Evolutionary conservation across 2,113 vertebrate genomes (phyloP), one percentile per base, ranked within the genome.

Genomic region (Prunella fulvescens): DNA sequence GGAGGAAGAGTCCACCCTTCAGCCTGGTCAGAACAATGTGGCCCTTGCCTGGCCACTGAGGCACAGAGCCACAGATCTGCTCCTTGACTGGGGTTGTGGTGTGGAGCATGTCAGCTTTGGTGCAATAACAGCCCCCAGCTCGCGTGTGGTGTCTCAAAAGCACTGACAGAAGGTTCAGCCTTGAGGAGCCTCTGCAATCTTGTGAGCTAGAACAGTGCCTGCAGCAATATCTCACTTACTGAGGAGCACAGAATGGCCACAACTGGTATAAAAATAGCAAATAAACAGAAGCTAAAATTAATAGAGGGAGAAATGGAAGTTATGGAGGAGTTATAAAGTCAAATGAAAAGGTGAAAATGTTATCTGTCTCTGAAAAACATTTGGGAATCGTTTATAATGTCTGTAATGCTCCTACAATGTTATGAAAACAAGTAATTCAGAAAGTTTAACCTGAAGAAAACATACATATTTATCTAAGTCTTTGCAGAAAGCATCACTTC

Each of bases 21-120:
- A 83, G 25, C 44, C 12, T 0, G 7, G 45, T 77, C 51, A 81
- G 51, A 42, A 18, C 5, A 3, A 14, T 0, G 0, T 4, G 44
- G 15, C 25, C 18, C 53, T 44, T 42, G 47, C 22, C 17, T 8
- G 6, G 40, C 33, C 48, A 8, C 16, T 6, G 17, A 26, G 65
- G 14, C 14, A 5, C 0, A 0, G 44, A 74, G 19, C 48, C 45
- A 28, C 1, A 8, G 44, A 20, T 10, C 45, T 1, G 4, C 33
- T 54, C 39, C 45, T 5, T 4, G 12, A 5, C 0, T 0, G 1
- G 28, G 60, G 35, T 8, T 39, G 35, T 16, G 53, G 16, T 45
- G 19, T 29, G 3, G 4, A 61, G 51, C 18, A 47, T 7, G 26
- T 25, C 48, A 47, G 70, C 18, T 42, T 29, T n/a, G 15, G 33